These are phyloP conservation scores for Galaxias olidus DNA, from an alignment of 2,797 vertebrate species.

Conservation along the genomic window DNA sequence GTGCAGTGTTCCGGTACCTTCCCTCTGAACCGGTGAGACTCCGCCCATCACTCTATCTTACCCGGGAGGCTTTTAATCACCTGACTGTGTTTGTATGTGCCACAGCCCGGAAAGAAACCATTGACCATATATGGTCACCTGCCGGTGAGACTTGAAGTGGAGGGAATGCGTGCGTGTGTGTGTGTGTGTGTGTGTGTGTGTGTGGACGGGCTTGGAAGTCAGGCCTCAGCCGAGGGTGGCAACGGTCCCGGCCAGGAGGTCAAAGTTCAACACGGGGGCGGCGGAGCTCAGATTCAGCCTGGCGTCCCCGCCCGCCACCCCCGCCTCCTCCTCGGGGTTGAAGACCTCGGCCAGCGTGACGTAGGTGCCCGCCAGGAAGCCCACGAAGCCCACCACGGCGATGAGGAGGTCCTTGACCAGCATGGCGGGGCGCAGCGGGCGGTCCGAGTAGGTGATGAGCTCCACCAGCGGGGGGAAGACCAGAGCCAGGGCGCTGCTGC, in stretches of 20 bases:
- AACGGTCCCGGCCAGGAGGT: neutral
- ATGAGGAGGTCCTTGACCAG: slow-evolving; percentile 82
- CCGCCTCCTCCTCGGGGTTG: slow-evolving; percentile 56
- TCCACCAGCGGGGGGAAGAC: slow-evolving; percentile 85
- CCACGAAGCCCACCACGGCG: slow-evolving; percentile 76
- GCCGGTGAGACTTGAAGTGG: too few species aligned
- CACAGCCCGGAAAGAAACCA: too few species aligned
- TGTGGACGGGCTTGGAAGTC: neutral
- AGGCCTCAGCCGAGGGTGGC: too few species aligned
- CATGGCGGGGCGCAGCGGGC: slow-evolving; percentile 65
- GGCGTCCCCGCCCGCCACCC: slow-evolving; percentile 20
- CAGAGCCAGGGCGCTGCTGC: slow-evolving; percentile 85
- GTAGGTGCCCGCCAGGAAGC: slow-evolving; percentile 84
- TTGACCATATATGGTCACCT: too few species aligned
- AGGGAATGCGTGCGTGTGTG: neutral
- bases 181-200: slow-evolving; percentile 10
- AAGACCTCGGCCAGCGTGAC: slow-evolving; percentile 83
- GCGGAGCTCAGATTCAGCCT: slow-evolving; percentile 13
- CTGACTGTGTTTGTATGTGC: too few species aligned
- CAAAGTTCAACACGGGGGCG: slow-evolving; percentile 52
- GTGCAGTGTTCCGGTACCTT: too few species aligned
- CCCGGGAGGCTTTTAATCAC: too few species aligned
- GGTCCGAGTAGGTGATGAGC: slow-evolving; percentile 80
- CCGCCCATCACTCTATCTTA: too few species aligned
- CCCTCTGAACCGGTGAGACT: too few species aligned